Base-by-base conservation (phyloP, 2,888 invertebrate genomes). In the Xestia rhomboidea region DNA sequence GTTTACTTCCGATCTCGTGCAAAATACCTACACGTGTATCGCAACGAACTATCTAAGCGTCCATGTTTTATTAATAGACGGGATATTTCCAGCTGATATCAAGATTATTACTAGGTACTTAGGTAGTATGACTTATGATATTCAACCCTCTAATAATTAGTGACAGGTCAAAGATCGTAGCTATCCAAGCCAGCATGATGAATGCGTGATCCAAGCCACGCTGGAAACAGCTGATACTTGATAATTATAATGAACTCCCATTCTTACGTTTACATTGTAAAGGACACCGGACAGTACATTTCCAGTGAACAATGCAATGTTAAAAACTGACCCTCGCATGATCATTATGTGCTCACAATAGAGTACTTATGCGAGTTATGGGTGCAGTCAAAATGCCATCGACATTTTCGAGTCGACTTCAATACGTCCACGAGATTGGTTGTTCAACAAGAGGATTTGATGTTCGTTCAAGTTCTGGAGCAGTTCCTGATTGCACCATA, bases 121-220 rank as follows among this genome's bases (percentile, higher is more conserved):
- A 64, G 13, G 4, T 27, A 24, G 2, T 34, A 18, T 66, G 30
- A 72, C 44, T 38, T 21, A 10, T 21, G 11, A 44, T 57, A 34
- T 30, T 21, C 18, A 46, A 66, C 24, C 54, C 34, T 24, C 7
- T 38, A 63, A 21, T 60, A 54, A 76, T 75, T 66, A 49, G 30
- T 49, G 68, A 38, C n/a, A 67, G 74, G 62, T 73, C 70, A 79
- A 70, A 82, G 79, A 68, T 82, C 49, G 24, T 46, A 73, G 54
- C 57, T 68, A 64, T 70, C 44, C 44, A 24, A 27, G 34, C n/a
- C 18, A 30, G 79, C 62, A 49, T 67, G 79, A 54, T 73, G 24
- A n/a, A 49, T 38, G 73, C 83, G 67, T 83, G 85, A 63, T 77
- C 67, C 44, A 49, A 60, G 63, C 41, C 60, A 68, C 69, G 57